Percentiles rank a stretch among this genome's conserved stretches.
Conservation (phyloP, 1,140 invertebrate genomes). For the Dendrolimus punctatus region DNA sequence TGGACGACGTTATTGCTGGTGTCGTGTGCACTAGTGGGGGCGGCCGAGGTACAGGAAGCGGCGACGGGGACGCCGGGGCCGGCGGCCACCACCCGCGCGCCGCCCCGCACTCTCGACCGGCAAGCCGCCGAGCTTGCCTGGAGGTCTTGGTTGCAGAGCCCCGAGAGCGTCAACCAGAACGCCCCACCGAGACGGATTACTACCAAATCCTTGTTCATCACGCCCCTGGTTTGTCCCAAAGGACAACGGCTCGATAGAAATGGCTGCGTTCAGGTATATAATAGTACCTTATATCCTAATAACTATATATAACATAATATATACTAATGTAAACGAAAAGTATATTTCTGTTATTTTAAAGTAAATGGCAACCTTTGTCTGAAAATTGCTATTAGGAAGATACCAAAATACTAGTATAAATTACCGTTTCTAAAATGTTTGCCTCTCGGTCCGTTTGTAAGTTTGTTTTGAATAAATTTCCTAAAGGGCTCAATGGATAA, state of each 20-base stretch:
- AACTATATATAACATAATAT: too few relatives aligned
- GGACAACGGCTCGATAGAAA: constrained; percentile 54
- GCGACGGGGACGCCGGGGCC: constrained; percentile 13
- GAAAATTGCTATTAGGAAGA: too few relatives aligned
- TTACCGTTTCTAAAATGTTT: too few relatives aligned
- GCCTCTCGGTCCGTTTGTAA: too few relatives aligned
- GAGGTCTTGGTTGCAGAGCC: constrained; percentile 53
- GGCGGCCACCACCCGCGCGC: constrained; percentile 43
- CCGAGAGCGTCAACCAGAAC: constrained; percentile 51
- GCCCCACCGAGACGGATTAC: constrained; percentile 54
- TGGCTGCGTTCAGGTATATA: constrained; percentile 49
- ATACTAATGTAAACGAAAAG: too few relatives aligned
- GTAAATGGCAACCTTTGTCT: too few relatives aligned
- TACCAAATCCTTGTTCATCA: constrained; percentile 61
- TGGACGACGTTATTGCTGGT: constrained; percentile 58
- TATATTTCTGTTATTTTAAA: too few relatives aligned
- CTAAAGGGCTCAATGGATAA: too few relatives aligned
- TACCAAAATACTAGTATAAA: too few relatives aligned
- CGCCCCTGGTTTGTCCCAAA: constrained; percentile 52
- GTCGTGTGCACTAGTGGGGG: constrained; percentile 54
- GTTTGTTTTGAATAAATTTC: too few relatives aligned
- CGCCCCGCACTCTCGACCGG: constrained; percentile 52
- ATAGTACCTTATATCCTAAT: background rate
- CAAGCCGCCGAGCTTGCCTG: constrained; percentile 54
- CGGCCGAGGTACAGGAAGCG: constrained; percentile 25